Base-by-base conservation (phyloP, 2,797 vertebrate species). In the Odontamblyopus lacepedii region DNA sequence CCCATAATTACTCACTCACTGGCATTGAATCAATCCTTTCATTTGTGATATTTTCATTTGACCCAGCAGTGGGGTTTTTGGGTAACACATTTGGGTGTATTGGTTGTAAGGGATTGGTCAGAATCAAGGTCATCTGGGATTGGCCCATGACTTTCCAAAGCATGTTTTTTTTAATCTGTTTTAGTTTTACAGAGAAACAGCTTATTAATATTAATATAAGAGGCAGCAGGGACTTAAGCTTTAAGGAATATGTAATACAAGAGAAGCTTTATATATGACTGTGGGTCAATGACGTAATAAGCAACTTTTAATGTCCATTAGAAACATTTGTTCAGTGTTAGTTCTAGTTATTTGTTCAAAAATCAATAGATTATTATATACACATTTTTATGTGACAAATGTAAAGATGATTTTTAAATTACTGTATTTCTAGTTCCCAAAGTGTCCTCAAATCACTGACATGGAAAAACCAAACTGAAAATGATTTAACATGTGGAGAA, bases 1-100 rank as follows among this genome's bases (percentile, higher is more conserved):
- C 70, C 78, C 82, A 85, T 88, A 89, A 87, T 88, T 87, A 87
- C 83, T 91, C 78, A 69, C 79, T 80, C 83, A 87, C 72, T 91
- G 87, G 90, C 83, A 85, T 30, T 38, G 68, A 85, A 85, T 88
- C 87, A 89, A 83, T 86, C 86, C 84, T 89, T 88, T 87, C 73
- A 81, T 88, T 91, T 81, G 44, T 72, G 69, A 86, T 85, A 85
- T 88, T 83, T 89, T 89, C 89, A 87, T 91, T 89, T 88, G 85
- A 83, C 85, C 85, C 83, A 82, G 84, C 67, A 77, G 71, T 79
- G 80, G 78, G 74, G 78, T 67, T 81, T 87, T 90, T 88, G 87
- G 84, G 80, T 84, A 78, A 83, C 80, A 70, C 78, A 80, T 83
- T 83, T 81, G 75, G 74, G 85, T 87, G 76, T 84, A 87, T 87